Evolutionary conservation across 2,797 vertebrate species (phyloP).

Genomic region (Ibycter americanus): DNA sequence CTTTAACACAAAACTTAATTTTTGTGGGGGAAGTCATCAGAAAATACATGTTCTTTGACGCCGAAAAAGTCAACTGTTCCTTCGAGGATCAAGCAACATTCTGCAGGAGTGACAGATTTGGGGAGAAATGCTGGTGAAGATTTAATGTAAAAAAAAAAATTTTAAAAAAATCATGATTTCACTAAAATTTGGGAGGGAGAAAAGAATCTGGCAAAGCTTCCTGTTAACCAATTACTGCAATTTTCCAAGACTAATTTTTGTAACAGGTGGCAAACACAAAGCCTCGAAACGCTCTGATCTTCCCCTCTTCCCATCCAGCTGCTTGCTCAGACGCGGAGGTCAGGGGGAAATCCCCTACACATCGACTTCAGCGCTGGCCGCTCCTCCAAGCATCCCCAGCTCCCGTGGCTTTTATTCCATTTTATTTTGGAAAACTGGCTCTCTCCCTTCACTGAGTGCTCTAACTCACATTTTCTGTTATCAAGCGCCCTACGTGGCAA

Average conservation of each 20-base stretch:
- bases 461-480: rapidly evolving
- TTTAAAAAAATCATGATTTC: background rate
- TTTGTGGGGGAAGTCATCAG: background rate
- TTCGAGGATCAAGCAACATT: background rate
- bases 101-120: background rate
- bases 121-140: background rate
- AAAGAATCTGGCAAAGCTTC: background rate
- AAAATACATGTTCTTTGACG: background rate
- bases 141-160: background rate
- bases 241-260: background rate
- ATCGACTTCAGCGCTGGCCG: background rate
- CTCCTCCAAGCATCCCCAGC: background rate
- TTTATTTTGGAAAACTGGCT: background rate
- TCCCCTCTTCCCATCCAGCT: background rate
- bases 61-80: background rate
- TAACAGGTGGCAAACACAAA: background rate
- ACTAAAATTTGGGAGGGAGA: background rate
- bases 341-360: background rate
- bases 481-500: rapidly evolving
- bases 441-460: rapidly evolving
- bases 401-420: background rate
- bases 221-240: background rate
- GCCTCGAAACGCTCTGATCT: background rate
- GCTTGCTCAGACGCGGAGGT: rapidly evolving
- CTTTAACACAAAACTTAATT: constrained; percentile 12